phyloP scores from a whole-genome alignment of 1,140 invertebrate genomes.

The Zaprionus gabonicus region DNA sequence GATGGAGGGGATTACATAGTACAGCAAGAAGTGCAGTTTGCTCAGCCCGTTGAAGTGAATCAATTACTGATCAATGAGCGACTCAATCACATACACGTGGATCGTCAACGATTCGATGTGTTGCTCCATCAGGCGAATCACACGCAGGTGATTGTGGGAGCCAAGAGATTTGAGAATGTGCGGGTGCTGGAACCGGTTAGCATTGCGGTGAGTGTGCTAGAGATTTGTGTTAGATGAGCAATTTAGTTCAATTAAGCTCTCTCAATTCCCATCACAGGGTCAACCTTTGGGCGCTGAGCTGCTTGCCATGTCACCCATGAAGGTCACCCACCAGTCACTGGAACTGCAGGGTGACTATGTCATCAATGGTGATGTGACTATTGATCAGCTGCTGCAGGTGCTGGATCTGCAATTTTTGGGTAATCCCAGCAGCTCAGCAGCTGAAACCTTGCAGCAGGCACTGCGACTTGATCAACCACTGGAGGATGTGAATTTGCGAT shows the following conservation, averaged over 20 bases:
- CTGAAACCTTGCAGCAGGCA: slow-evolving; percentile 53
- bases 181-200: slow-evolving; percentile 81
- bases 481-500: slow-evolving; percentile 78
- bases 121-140: slow-evolving; percentile 74
- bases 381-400: slow-evolving; percentile 69
- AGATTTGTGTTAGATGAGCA: not conserved
- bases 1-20: slow-evolving; percentile 74
- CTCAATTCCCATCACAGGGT: slow-evolving; percentile 33
- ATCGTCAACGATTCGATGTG: slow-evolving; percentile 82
- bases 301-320: slow-evolving; percentile 83
- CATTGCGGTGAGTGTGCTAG: slow-evolving; percentile 60
- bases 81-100: slow-evolving; percentile 84
- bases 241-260: not conserved
- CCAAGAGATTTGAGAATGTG: slow-evolving; percentile 83
- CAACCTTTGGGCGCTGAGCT: slow-evolving; percentile 77
- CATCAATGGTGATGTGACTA: slow-evolving; percentile 81
- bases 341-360: slow-evolving; percentile 79
- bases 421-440: slow-evolving; percentile 31
- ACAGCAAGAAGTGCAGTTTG: slow-evolving; percentile 84
- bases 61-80: slow-evolving; percentile 75
- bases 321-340: slow-evolving; percentile 71
- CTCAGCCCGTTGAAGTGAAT: slow-evolving; percentile 74
- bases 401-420: slow-evolving; percentile 66
- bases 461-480: slow-evolving; percentile 49
- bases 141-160: slow-evolving; percentile 81